phyloP scores from a whole-genome alignment of 2,888 invertebrate species.

The Hyposoter dolosus region DNA sequence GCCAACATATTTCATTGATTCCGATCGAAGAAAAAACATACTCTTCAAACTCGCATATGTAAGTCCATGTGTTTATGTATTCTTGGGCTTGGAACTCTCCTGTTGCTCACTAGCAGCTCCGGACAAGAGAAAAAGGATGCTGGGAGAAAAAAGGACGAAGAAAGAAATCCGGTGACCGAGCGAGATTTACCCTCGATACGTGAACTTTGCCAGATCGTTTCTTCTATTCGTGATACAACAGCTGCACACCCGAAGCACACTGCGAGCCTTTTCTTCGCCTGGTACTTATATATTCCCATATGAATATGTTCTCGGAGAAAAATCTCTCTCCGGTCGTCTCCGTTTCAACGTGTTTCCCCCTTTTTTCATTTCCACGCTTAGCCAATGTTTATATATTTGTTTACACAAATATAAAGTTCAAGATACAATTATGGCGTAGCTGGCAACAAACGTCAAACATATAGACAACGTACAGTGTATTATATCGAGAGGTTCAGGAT shows the following conservation, averaged over 20 bases:
- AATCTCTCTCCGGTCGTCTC: constrained; percentile 16
- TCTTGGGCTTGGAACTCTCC: constrained; percentile 38
- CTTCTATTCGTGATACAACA: constrained; percentile 25
- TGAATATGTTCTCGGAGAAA: constrained; percentile 6
- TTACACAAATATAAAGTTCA: background rate
- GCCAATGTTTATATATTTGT: background rate
- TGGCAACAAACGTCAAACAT: background rate
- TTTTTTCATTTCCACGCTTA: constrained; percentile 7
- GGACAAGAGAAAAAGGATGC: constrained; percentile 21
- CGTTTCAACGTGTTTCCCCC: constrained; percentile 13
- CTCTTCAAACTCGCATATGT: background rate
- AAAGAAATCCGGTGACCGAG: constrained; percentile 16
- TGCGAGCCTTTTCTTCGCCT: background rate
- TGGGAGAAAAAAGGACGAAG: background rate
- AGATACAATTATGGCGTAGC: background rate
- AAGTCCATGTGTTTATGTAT: background rate
- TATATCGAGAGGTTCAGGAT: background rate
- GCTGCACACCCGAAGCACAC: constrained; percentile 6
- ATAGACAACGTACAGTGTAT: background rate
- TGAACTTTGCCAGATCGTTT: constrained; percentile 59
- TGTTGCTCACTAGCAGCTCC: constrained; percentile 65
- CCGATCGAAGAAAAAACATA: constrained; percentile 19
- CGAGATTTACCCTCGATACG: constrained; percentile 50
- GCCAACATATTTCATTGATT: constrained; percentile 30
- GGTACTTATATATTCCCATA: constrained; percentile 18